These are phyloP conservation scores for Whitmania pigra DNA, from an alignment of 1,140 invertebrate species.

Conservation along the genomic window DNA sequence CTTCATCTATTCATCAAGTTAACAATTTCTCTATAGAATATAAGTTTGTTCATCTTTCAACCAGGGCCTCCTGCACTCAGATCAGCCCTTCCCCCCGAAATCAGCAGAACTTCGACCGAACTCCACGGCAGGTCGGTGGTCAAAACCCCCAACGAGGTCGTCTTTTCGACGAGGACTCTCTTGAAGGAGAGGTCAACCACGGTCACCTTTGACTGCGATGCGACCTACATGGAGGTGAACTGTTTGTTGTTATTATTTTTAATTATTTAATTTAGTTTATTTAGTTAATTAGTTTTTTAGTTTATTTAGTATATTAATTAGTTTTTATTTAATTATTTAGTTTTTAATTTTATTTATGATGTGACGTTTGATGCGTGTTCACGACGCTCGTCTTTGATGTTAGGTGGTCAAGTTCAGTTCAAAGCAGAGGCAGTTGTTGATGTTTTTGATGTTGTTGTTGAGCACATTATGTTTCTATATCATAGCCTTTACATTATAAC, in stretches of 20 bases:
- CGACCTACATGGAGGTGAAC: neutral
- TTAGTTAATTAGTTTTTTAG: too few species aligned
- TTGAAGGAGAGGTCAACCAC: neutral
- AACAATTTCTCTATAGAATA: neutral
- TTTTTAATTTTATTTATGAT: too few species aligned
- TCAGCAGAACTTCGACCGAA: neutral
- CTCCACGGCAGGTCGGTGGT: neutral
- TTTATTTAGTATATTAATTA: too few species aligned
- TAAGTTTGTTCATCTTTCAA: neutral
- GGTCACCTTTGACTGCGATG: conserved; percentile 1
- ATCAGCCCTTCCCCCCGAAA: neutral
- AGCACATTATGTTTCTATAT: too few species aligned
- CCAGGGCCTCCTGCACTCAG: neutral
- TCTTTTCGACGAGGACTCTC: neutral
- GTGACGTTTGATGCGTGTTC: too few species aligned
- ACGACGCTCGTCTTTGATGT: too few species aligned
- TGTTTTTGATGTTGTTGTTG: too few species aligned
- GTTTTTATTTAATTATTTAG: too few species aligned
- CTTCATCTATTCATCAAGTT: neutral
- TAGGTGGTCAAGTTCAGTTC: too few species aligned
- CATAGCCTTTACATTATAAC: too few species aligned
- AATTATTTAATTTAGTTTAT: too few species aligned
- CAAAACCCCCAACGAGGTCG: neutral
- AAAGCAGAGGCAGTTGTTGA: too few species aligned
- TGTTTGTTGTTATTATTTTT: neutral